These are phyloP conservation scores for Poecilia wingei DNA, from an alignment of 2,797 vertebrate genomes.

Conservation along the genomic window DNA sequence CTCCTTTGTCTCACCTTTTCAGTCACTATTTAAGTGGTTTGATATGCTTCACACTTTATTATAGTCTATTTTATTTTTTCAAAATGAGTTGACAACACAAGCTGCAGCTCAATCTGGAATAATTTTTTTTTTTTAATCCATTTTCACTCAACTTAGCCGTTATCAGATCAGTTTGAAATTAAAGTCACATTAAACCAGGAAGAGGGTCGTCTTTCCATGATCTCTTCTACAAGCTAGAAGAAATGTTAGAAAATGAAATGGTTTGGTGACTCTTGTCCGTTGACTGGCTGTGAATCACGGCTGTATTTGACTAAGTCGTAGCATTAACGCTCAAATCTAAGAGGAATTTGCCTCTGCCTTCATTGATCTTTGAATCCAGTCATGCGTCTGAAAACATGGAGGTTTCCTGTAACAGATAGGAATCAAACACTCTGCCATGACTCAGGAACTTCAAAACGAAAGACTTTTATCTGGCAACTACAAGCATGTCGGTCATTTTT, in stretches of 20 bases:
- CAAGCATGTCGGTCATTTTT: slow-evolving; percentile 52
- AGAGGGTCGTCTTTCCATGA: background rate
- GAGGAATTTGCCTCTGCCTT: slow-evolving; percentile 36
- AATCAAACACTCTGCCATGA: slow-evolving; percentile 48
- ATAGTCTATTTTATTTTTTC: slow-evolving; percentile 1
- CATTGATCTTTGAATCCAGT: slow-evolving; percentile 34
- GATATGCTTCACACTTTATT: slow-evolving; percentile 12
- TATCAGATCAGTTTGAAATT: slow-evolving; percentile 61
- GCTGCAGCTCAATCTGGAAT: background rate
- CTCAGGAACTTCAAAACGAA: slow-evolving; percentile 68
- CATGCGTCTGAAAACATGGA: slow-evolving; percentile 29
- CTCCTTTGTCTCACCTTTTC: background rate
- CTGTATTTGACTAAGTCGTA: slow-evolving; percentile 27
- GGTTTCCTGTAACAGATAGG: slow-evolving; percentile 63
- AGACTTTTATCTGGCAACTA: slow-evolving; percentile 69
- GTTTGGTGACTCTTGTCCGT: background rate
- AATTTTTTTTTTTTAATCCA: background rate
- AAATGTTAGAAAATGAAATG: background rate
- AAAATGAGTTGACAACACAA: background rate
- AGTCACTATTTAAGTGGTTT: background rate
- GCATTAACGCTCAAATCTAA: slow-evolving; percentile 18
- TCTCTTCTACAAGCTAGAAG: background rate
- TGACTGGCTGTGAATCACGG: slow-evolving; percentile 27
- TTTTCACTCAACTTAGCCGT: slow-evolving; percentile 39
- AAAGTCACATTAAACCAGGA: slow-evolving; percentile 32